These are phyloP conservation scores for Erithacus rubecula DNA, from an alignment of 2,797 vertebrate species.

Conservation along the genomic window DNA sequence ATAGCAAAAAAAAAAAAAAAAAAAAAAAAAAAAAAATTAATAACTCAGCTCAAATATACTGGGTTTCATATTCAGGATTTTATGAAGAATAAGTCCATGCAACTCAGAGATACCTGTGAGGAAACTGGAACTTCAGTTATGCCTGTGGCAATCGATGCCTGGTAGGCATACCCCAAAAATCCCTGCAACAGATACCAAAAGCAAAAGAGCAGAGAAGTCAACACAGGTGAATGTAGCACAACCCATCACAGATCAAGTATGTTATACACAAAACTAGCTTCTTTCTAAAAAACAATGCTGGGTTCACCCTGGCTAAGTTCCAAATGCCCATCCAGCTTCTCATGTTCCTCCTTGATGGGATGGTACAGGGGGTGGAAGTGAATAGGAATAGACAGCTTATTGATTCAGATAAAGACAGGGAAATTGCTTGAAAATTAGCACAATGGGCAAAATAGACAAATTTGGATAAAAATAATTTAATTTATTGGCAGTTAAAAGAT, in stretches of 20 bases:
- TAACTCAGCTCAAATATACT: neutral
- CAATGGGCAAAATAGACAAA: accelerated
- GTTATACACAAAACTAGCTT: neutral
- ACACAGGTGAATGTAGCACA: neutral
- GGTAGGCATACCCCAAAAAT: neutral
- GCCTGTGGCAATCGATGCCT: neutral
- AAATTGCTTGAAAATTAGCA: neutral
- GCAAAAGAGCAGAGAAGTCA: neutral
- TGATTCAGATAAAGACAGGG: neutral
- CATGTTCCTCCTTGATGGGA: neutral
- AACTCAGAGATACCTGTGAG: neutral
- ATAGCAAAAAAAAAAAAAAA: neutral
- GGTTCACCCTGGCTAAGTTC: neutral
- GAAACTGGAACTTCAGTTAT: neutral
- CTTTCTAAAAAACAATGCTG: neutral
- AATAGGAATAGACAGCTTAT: neutral
- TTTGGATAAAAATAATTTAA: neutral
- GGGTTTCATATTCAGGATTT: neutral
- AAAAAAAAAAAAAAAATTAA: neutral
- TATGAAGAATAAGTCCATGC: neutral
- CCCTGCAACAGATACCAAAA: neutral
- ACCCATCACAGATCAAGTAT: neutral
- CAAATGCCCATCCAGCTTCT: neutral
- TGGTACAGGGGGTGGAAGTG: too few relatives aligned
- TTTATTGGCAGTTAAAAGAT: neutral